Evolutionary conservation across 2,888 invertebrate species (phyloP).

Genomic region (Hyposoter didymator): DNA sequence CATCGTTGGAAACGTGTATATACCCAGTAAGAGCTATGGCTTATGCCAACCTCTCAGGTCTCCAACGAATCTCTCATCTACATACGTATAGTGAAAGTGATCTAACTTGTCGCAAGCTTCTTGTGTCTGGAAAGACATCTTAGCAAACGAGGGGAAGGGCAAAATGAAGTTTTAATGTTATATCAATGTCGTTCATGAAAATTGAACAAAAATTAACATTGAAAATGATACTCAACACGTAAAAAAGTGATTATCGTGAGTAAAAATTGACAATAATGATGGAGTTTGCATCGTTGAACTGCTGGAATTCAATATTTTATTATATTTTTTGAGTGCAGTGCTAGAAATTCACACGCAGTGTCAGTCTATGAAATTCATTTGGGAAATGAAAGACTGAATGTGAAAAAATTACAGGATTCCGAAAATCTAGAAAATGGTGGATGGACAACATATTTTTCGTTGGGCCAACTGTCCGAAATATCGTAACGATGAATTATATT

Average conservation of each 20-base stretch:
- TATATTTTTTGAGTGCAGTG: no score
- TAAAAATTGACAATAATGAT: neutral
- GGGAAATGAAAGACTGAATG: no score
- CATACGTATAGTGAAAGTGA: slow-evolving; percentile 2
- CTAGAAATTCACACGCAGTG: no score
- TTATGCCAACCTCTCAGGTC: slow-evolving; percentile 27
- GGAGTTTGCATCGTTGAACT: no score
- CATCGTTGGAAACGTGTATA: slow-evolving; percentile 23
- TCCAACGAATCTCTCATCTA: neutral
- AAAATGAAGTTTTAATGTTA: neutral
- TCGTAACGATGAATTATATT: neutral
- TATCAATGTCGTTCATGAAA: slow-evolving; percentile 1
- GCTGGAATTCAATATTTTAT: no score
- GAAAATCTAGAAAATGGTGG: no score
- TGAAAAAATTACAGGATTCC: no score
- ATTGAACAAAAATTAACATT: neutral
- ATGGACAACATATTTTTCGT: no score
- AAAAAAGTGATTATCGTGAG: neutral
- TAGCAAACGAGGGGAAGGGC: neutral
- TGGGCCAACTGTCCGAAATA: no score
- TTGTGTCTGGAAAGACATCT: neutral
- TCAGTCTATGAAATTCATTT: no score
- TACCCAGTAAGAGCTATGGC: slow-evolving; percentile 40
- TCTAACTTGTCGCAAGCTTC: slow-evolving; percentile 5
- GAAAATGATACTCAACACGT: neutral